A percentile compares a stretch with the other conserved stretches of the same genome.
These are phyloP conservation scores for Heliothis virescens DNA, from an alignment of 1,140 invertebrate genomes.

Conservation along the genomic window DNA sequence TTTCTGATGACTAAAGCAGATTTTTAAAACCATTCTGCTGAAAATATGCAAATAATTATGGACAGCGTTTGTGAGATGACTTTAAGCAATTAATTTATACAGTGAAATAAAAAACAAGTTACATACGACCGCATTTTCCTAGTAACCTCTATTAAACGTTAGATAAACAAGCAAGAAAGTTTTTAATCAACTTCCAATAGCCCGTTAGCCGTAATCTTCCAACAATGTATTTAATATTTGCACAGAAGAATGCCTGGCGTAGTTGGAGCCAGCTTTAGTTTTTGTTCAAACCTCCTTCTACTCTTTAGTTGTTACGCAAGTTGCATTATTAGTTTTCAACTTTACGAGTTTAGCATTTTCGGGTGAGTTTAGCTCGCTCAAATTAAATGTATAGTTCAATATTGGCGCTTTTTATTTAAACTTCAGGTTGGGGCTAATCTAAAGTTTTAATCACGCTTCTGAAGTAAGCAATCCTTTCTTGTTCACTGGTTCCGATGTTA, in stretches of 20 bases:
- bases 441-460: slow-evolving; percentile 56
- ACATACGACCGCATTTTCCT: too few species aligned
- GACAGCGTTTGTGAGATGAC: too few species aligned
- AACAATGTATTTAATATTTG: slow-evolving; percentile 42
- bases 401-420: slow-evolving; percentile 56
- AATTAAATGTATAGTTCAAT: slow-evolving; percentile 69
- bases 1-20: too few species aligned
- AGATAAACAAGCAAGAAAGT: background rate
- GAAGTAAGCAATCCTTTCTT: slow-evolving; percentile 48
- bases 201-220: slow-evolving; percentile 9
- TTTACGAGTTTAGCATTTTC: slow-evolving; percentile 76
- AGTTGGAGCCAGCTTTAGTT: slow-evolving; percentile 57
- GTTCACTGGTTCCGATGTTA: slow-evolving; percentile 43
- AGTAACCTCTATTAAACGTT: background rate
- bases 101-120: too few species aligned
- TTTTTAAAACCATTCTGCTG: too few species aligned
- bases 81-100: too few species aligned
- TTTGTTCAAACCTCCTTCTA: slow-evolving; percentile 67
- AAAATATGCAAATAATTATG: too few species aligned
- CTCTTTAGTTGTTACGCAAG: slow-evolving; percentile 62
- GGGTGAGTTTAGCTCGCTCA: slow-evolving; percentile 61
- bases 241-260: slow-evolving; percentile 43
- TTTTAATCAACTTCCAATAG: slow-evolving; percentile 35
- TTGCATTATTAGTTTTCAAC: slow-evolving; percentile 82
- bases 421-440: slow-evolving; percentile 50